phyloP scores from a whole-genome alignment of 2,113 vertebrate genomes.

The Penelope pileata region DNA sequence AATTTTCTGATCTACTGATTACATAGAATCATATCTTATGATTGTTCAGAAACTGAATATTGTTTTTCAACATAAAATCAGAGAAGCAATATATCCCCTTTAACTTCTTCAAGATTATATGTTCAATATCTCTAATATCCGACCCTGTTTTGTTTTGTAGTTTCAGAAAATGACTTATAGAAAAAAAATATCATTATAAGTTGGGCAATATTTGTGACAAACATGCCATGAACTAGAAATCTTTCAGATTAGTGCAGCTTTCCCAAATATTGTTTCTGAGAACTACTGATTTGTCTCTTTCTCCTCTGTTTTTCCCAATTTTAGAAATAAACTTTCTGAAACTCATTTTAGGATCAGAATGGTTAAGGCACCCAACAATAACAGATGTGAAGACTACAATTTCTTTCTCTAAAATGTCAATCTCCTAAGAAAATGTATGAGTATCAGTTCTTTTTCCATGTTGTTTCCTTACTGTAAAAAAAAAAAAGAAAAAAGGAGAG shows the following conservation, averaged over 20 bases:
- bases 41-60: no score
- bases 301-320: not conserved
- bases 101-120: no score
- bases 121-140: no score
- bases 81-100: no score
- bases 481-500: not conserved
- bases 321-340: not conserved
- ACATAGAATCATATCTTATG: not conserved
- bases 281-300: not conserved
- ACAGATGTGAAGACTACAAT: not conserved
- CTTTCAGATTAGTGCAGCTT: not conserved
- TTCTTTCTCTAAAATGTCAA: not conserved
- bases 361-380: no score
- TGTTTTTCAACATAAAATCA: no score
- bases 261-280: not conserved
- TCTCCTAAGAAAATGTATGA: not conserved
- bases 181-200: not conserved
- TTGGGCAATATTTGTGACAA: not conserved
- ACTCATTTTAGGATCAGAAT: not conserved
- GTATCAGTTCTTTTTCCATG: not conserved
- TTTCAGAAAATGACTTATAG: not conserved
- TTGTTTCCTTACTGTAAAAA: not conserved
- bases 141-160: no score
- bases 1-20: not conserved
- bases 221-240: not conserved